Evolutionary conservation across 2,888 invertebrate genomes (phyloP).

Genomic region (Smittia sp.): DNA sequence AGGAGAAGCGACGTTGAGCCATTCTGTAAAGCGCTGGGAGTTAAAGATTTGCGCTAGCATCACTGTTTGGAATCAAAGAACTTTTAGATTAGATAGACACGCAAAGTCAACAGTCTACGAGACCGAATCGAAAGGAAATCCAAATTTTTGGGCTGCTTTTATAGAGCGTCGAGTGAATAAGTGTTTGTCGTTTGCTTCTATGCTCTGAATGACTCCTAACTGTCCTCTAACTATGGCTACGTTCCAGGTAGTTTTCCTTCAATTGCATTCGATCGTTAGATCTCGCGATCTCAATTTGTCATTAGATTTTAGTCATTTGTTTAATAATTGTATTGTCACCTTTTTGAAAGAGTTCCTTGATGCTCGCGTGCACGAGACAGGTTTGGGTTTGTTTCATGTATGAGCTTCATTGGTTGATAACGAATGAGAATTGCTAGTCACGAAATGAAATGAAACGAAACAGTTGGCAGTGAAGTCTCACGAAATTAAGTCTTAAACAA

Average conservation of each 20-base stretch:
- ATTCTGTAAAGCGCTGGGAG: too few relatives aligned
- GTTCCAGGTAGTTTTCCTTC: slow-evolving; percentile 3
- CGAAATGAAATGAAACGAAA: neutral
- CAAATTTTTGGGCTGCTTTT: neutral
- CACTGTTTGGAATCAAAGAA: too few relatives aligned
- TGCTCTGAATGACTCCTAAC: neutral
- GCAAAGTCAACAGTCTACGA: too few relatives aligned
- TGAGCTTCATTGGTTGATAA: slow-evolving; percentile 9
- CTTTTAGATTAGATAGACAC: too few relatives aligned
- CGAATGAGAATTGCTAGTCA: too few relatives aligned
- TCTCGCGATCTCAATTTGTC: too few relatives aligned
- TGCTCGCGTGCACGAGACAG: neutral
- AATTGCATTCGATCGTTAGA: neutral
- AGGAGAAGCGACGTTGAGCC: neutral
- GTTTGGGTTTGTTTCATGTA: neutral
- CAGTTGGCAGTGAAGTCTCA: neutral
- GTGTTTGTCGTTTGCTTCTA: too few relatives aligned
- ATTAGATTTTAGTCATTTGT: too few relatives aligned
- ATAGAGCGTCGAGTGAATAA: too few relatives aligned
- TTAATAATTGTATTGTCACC: slow-evolving; percentile 15
- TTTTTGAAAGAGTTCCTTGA: neutral
- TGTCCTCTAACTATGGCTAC: neutral
- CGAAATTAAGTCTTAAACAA: neutral
- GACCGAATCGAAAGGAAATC: neutral
- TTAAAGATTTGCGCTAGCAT: too few relatives aligned